Evolutionary conservation across 1,140 invertebrate genomes (phyloP), one percentile per base, ranked within the genome.

Genomic region (Papilio machaon): DNA sequence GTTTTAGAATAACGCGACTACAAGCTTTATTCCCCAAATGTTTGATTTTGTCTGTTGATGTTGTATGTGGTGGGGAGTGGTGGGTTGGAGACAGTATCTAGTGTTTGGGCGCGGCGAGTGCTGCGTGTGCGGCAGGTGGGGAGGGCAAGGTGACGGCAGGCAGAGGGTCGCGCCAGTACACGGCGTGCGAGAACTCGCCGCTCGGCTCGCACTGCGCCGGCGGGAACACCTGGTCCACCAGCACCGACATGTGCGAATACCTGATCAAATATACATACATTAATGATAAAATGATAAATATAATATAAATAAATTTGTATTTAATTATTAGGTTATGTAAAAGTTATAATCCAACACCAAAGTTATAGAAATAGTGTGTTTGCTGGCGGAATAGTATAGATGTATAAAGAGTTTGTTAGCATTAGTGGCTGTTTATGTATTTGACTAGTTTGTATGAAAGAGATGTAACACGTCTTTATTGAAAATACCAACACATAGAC

Each of bases 221-320:
- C 80, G 99, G 99, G 92, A 99, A 99, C 91, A 99, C 96, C 94
- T 99, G 98, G 95, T 99, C 98, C 64, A 98, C 98, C 81, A 99
- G 97, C 94, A 98, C 97, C 83, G 97, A 98, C 97, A 99, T 97
- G 91, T 97, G 97, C 73, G 97, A 97, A 94, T 99, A 99, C 88
- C 98, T 99, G 90, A 86, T 70, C 70, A 9, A 82, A 47, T 75
- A 52, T 30, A 52, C 19, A 46, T 46, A 81, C n/a, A 83, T 49
- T 46, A 60, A 17, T 54, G 6, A 54, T 54, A 15, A 54, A 54
- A 17, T n/a, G n/a, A n/a, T 17, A 54, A 13, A 15, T 54, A 13
- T 54, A 54, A 54, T 54, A 58, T n/a, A n/a, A 58, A 58, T 6
- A 15, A 58, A n/a, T 54, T 15, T 13, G 52, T 77, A 70, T 11